Evolutionary conservation across 2,113 vertebrate species (phyloP).

Genomic region (Leptobrachium ailaonicum): DNA sequence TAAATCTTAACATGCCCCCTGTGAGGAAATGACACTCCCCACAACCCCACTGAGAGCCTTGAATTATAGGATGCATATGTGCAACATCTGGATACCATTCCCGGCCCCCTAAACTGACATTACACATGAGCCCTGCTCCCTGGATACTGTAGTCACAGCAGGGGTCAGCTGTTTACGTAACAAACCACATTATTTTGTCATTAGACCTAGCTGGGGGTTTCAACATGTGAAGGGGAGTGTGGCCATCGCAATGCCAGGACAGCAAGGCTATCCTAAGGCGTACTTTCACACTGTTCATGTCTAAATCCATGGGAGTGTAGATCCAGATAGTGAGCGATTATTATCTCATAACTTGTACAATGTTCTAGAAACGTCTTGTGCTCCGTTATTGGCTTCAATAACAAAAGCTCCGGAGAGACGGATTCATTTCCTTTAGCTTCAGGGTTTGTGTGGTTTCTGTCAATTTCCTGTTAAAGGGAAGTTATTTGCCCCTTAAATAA

Average conservation of each 20-base stretch:
- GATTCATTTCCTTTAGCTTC: too few relatives aligned
- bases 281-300: neutral
- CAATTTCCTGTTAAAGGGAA: too few relatives aligned
- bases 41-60: neutral
- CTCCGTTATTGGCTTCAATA: neutral
- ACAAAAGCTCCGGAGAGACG: neutral
- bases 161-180: neutral
- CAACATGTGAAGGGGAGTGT: neutral
- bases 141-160: neutral
- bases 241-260: neutral
- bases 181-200: constrained; percentile 1
- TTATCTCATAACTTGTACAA: neutral
- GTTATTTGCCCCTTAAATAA: too few relatives aligned
- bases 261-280: too few relatives aligned
- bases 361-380: neutral
- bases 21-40: neutral
- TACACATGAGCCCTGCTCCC: neutral
- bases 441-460: too few relatives aligned
- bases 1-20: neutral
- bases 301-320: neutral
- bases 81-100: neutral
- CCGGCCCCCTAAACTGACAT: neutral
- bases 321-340: neutral
- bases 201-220: neutral
- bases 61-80: constrained; percentile 1